These are phyloP conservation scores for Zele albiditarsus DNA, from an alignment of 2,888 invertebrate genomes.

Conservation along the genomic window DNA sequence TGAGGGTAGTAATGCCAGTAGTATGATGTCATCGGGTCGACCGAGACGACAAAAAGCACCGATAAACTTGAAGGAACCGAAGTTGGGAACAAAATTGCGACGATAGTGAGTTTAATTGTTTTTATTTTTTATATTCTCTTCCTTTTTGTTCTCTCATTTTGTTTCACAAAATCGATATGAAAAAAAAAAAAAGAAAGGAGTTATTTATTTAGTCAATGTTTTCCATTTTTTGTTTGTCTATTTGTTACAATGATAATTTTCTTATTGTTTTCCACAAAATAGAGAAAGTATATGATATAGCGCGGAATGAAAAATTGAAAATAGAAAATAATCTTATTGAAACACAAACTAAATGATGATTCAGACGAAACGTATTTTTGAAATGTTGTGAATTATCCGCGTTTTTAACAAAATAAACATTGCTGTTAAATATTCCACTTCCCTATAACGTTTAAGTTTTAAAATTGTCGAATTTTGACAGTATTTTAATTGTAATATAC, in stretches of 20 bases:
- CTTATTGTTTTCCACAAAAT: too few species aligned
- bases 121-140: background rate
- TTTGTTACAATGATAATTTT: background rate
- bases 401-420: background rate
- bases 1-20: slow-evolving; percentile 57
- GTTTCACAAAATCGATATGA: background rate
- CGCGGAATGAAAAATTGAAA: background rate
- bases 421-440: background rate
- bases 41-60: slow-evolving; percentile 64
- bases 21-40: slow-evolving; percentile 47
- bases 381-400: too few species aligned
- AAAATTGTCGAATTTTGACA: background rate
- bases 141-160: background rate
- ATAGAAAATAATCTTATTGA: background rate
- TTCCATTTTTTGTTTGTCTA: background rate
- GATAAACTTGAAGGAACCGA: slow-evolving; percentile 61
- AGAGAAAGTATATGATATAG: too few species aligned
- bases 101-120: slow-evolving; percentile 44
- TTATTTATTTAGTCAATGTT: slow-evolving; percentile 2
- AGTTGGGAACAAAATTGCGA: slow-evolving; percentile 58
- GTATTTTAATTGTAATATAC: slow-evolving; percentile 18
- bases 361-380: background rate
- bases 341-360: background rate
- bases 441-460: background rate
- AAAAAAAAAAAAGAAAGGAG: too few species aligned